phyloP scores from a whole-genome alignment of 2,113 vertebrate species.

The Ia io region DNA sequence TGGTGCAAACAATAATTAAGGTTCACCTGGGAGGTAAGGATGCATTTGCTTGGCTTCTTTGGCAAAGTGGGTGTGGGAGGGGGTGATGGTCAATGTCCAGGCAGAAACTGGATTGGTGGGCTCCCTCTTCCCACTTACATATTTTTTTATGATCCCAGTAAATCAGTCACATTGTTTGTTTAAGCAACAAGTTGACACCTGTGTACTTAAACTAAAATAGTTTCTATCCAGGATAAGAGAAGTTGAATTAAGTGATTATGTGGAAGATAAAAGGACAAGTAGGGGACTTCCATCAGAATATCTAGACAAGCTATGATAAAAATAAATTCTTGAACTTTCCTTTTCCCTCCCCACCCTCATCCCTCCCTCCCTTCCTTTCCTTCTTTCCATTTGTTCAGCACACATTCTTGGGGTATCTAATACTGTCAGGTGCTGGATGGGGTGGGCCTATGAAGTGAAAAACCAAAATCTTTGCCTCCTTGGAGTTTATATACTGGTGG shows the following conservation, averaged over 20 bases:
- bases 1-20: slow-evolving; percentile 61
- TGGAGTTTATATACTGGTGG: background rate
- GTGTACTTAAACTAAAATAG: background rate
- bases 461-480: background rate
- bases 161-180: background rate
- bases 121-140: background rate
- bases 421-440: background rate
- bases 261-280: background rate
- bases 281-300: background rate
- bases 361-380: background rate
- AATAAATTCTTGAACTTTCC: background rate
- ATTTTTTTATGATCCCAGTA: background rate
- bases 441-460: background rate
- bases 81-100: background rate
- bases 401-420: background rate
- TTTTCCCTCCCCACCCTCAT: rapidly evolving
- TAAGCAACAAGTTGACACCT: background rate
- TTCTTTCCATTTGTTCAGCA: background rate
- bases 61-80: background rate
- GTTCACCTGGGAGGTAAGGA: slow-evolving; percentile 54
- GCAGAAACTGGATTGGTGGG: background rate
- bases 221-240: background rate
- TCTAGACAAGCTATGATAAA: background rate
- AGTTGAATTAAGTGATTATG: background rate
- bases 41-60: background rate